phyloP scores from a whole-genome alignment of 2,113 vertebrate species.

The Centropus bengalensis region DNA sequence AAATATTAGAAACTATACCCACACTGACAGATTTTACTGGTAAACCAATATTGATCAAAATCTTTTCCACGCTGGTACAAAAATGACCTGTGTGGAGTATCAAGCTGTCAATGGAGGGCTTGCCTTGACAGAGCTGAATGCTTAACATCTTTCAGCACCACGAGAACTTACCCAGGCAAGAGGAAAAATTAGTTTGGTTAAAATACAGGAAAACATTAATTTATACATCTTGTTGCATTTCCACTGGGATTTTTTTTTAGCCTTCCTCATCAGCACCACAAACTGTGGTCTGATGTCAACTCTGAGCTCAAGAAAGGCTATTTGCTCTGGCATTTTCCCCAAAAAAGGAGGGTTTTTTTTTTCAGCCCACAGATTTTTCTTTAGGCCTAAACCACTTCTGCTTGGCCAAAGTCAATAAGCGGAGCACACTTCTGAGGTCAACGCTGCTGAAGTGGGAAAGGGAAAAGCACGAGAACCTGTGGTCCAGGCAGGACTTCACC shows the following conservation, averaged over 20 bases:
- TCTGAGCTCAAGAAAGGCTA: neutral
- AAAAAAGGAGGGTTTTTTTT: neutral
- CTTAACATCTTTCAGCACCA: neutral
- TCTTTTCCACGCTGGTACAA: neutral
- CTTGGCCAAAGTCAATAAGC: neutral
- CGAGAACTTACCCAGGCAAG: neutral
- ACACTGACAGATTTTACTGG: neutral
- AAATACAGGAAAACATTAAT: constrained; percentile 16
- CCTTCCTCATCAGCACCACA: neutral
- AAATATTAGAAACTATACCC: neutral
- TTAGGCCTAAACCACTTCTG: neutral
- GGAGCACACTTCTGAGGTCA: constrained; percentile 4
- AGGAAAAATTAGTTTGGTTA: constrained; percentile 15
- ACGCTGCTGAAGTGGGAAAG: neutral
- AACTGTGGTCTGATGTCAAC: neutral
- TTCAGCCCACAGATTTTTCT: neutral
- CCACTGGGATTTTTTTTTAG: constrained; percentile 18
- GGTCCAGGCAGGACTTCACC: neutral
- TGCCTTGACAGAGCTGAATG: neutral
- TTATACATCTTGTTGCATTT: neutral
- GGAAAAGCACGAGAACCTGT: neutral
- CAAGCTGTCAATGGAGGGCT: neutral
- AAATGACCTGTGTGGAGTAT: neutral
- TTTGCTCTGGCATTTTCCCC: constrained; percentile 30
- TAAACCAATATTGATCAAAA: neutral